Percentiles rank a stretch among this genome's conserved stretches.
These are phyloP conservation scores for Pelosia muscerda DNA, from an alignment of 2,888 invertebrate species.

Conservation along the genomic window DNA sequence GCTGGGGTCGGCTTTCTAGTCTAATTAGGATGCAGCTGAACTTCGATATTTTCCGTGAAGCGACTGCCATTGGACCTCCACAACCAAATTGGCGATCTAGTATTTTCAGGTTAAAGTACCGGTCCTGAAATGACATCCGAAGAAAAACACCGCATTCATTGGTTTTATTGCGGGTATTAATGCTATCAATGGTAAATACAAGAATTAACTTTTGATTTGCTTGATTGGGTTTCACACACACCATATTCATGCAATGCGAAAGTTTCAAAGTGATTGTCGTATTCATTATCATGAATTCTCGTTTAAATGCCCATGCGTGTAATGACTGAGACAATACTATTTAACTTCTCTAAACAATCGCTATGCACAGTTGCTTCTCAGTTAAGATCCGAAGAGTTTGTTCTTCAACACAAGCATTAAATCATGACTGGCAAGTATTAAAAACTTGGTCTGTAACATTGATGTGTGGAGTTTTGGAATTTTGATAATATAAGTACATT, in stretches of 20 bases:
- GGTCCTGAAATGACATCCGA: background rate
- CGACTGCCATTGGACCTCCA: no score
- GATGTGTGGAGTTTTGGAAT: constrained; percentile 19
- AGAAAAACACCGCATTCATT: background rate
- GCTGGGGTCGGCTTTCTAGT: no score
- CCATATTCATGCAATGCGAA: no score
- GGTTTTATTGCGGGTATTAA: no score
- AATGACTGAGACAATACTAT: background rate
- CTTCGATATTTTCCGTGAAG: no score
- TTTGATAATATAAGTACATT: constrained; percentile 34
- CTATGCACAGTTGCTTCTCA: background rate
- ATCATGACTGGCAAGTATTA: constrained; percentile 24
- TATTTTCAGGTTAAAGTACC: no score
- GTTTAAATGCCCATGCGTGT: background rate
- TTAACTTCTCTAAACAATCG: constrained; percentile 7
- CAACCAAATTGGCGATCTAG: no score
- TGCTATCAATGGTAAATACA: no score
- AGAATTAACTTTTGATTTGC: no score
- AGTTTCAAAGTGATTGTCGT: no score
- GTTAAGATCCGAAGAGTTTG: background rate
- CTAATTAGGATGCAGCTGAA: no score
- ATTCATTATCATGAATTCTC: background rate
- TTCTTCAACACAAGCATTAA: constrained; percentile 14
- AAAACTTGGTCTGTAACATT: constrained; percentile 27
- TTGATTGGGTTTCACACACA: no score